phyloP scores from a whole-genome alignment of 2,797 vertebrate species.

The Rachycentron canadum region DNA sequence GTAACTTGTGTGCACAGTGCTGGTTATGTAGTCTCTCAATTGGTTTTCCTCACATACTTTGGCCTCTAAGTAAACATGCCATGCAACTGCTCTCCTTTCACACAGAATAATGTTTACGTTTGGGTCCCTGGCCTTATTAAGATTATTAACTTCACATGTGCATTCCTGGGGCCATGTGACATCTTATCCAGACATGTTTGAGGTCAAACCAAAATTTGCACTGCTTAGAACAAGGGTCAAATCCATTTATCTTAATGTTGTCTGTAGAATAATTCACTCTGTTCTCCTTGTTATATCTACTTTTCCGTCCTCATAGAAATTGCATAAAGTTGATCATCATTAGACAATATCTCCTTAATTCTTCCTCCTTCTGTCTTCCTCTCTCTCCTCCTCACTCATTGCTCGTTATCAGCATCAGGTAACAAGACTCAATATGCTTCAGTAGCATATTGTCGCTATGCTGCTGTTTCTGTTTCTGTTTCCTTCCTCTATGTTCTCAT shows the following conservation, averaged over 20 bases:
- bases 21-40: slow-evolving; percentile 4
- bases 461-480: slow-evolving; percentile 35
- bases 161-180: slow-evolving; percentile 25
- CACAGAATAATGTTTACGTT: slow-evolving; percentile 25
- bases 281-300: too few species aligned
- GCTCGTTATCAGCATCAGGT: slow-evolving; percentile 42
- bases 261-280: neutral
- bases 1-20: slow-evolving; percentile 7
- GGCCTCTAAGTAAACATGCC: slow-evolving; percentile 20
- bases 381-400: slow-evolving; percentile 3
- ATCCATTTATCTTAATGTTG: neutral
- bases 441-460: slow-evolving; percentile 39
- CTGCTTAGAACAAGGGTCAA: neutral
- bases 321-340: too few species aligned
- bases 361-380: slow-evolving; percentile 16
- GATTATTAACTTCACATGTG: slow-evolving; percentile 10
- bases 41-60: slow-evolving; percentile 8
- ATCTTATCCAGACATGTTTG: slow-evolving; percentile 7
- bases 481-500: slow-evolving; percentile 32
- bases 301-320: too few species aligned
- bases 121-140: slow-evolving; percentile 13
- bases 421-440: slow-evolving; percentile 31
- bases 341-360: slow-evolving; percentile 1
- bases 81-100: neutral
- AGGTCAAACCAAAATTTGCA: slow-evolving; percentile 24